Base-by-base conservation (phyloP, 1,140 invertebrate genomes). In the Pentalonia nigronervosa region DNA sequence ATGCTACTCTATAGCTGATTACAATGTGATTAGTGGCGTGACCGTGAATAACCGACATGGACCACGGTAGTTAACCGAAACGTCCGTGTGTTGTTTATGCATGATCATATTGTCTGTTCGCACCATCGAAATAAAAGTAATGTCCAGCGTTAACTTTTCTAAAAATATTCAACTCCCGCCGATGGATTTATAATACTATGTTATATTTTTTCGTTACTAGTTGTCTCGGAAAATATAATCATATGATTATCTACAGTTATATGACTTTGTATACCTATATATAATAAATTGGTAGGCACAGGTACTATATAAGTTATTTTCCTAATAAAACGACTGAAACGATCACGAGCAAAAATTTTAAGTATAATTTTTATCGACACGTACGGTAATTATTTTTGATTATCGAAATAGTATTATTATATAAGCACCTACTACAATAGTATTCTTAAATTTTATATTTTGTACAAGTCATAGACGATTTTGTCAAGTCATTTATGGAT, bases 371-470 rank as follows among this genome's bases (percentile, higher is more conserved):
- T 84, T 84, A 45, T 87, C 30, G 25, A 0, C 84, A 47, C 17
- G 25, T 30, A 9, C 84, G 30, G 48, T 87, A 84, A 25, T 87
- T 48, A n/a, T n/a, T 25, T 25, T 87, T 17, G 23, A 45, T 87
- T 87, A 47, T 48, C 41, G 45, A 48, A 48, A 48, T 30, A 41
- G 45, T 41, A 45, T n/a, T 45, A 87, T 87, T 87, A 47, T n/a
- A 25, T 53, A 53, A 4, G 20, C 21, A 53, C 20, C 21, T 20
- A 7, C 7, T 6, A 20, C 20, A 21, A 36, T 21, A 41, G 14
- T 87, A 45, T 87, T 47, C 45, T 45, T 87, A 47, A 76, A 76
- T 11, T 47, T n/a, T n/a, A 34, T 88, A 34, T 89, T 89, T 89
- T 53, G 1, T 36, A 34, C 87, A 23, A 53, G 20, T 89, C 87